Evolutionary conservation across 2,797 vertebrate genomes (phyloP), one percentile per base, ranked within the genome.

Genomic region (Hoplostethus atlanticus): DNA sequence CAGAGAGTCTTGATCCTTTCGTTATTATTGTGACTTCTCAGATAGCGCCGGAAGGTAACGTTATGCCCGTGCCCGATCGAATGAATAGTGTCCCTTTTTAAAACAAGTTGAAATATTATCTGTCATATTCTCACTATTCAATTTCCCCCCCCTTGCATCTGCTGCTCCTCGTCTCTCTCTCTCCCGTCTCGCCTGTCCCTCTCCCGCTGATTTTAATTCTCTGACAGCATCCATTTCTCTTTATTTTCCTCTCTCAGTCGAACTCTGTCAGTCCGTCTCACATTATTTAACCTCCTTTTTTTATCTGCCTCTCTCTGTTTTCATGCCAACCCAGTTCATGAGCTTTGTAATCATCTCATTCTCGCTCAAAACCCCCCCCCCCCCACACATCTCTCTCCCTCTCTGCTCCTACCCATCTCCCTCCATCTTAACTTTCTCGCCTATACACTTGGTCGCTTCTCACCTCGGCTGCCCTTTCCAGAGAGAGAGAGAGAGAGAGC

Each of bases 271-370:
- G 57, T 30, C 17, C 44, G 62, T 75, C 81, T 77, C 40, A 58
- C 54, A 77, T 86, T 85, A 84, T 78, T 90, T 77, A 74, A 81
- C 46, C 6, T 84, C 54, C 72, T 68, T 68, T 75, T 82, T 16
- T 13, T 69, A 78, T 68, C 42, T 73, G 74, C 15, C 47, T 69
- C 78, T 68, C 44, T 74, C 76, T 68, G 15, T 77, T 73, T 69
- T 68, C 54, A 57, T 51, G 58, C 47, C 72, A 46, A 25, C 34
- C 52, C 44, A 4, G 71, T 87, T 81, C 61, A 77, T 59, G 71
- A 77, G 68, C 7, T 71, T 77, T 85, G 83, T 87, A 77, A 90
- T 81, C 79, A 81, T 76, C 72, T 84, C 61, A 31, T 73, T 70
- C 54, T 66, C 48, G 12, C 57, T 50, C 50, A 21, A 21, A 21